Conservation (phyloP, 2,888 invertebrate species). For the Thelaira solivaga region DNA sequence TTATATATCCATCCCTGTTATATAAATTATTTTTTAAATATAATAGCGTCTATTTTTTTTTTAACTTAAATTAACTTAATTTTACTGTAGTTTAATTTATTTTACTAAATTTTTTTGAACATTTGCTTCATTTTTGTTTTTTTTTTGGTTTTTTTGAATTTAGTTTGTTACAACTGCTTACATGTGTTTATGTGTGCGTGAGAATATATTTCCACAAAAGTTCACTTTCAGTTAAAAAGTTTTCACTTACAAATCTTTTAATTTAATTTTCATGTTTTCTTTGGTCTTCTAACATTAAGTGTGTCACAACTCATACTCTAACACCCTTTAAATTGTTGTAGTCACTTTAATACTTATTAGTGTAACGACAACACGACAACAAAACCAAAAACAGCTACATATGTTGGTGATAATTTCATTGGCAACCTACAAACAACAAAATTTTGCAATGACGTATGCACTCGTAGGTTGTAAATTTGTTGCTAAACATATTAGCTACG, state of each 20-base stretch:
- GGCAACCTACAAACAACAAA: conserved; percentile 8
- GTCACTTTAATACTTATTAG: conserved; percentile 1
- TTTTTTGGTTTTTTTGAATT: not conserved
- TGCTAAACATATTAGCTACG: conserved; percentile 16
- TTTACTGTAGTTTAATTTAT: too few species aligned
- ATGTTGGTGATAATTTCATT: conserved; percentile 16
- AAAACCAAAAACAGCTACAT: not conserved
- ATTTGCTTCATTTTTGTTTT: too few species aligned
- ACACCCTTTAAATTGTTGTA: conserved; percentile 15
- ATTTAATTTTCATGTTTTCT: conserved; percentile 34
- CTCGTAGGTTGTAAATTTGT: conserved; percentile 12
- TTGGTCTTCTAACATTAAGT: conserved; percentile 5
- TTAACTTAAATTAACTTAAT: too few species aligned
- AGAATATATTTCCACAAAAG: not conserved
- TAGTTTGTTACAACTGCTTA: not conserved
- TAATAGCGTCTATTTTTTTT: too few species aligned
- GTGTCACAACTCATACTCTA: conserved; percentile 3
- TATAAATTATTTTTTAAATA: too few species aligned
- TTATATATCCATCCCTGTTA: too few species aligned
- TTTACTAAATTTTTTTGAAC: too few species aligned
- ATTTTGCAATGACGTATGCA: conserved; percentile 12
- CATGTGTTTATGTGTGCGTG: not conserved
- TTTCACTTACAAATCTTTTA: conserved; percentile 25
- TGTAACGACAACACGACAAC: not conserved
- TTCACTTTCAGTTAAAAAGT: conserved; percentile 16